A percentile compares a stretch with the other conserved stretches of the same genome.
Evolutionary conservation across 2,888 invertebrate species (phyloP).

Genomic region (Drosophila kambysellisi): DNA sequence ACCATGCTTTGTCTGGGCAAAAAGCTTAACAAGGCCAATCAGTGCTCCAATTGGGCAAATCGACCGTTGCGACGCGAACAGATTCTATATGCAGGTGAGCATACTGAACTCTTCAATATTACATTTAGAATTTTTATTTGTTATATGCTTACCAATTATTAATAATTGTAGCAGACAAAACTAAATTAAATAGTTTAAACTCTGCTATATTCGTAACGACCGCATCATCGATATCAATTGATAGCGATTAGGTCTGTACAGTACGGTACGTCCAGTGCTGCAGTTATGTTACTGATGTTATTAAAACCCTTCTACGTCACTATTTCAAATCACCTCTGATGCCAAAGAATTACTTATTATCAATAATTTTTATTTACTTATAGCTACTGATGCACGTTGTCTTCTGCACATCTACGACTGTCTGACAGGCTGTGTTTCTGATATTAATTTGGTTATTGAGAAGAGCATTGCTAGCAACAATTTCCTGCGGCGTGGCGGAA

Average conservation of each 20-base stretch:
- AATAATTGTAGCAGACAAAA: not conserved
- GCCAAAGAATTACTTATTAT: not conserved
- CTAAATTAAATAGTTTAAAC: not conserved
- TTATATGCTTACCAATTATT: not conserved
- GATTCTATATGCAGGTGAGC: constrained; percentile 90
- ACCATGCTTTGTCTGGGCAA: constrained; percentile 91
- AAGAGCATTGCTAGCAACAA: constrained; percentile 69
- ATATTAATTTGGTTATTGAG: constrained; percentile 81
- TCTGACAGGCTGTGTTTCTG: constrained; percentile 83
- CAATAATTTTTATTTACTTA: constrained; percentile 29
- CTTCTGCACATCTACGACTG: constrained; percentile 92
- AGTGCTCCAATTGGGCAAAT: constrained; percentile 96
- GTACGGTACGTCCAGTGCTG: not conserved
- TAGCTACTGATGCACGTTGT: constrained; percentile 94
- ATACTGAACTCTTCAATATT: not conserved
- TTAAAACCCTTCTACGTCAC: not conserved
- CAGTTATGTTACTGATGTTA: not conserved
- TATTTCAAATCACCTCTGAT: not conserved
- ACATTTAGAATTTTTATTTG: not conserved
- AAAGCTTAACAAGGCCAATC: constrained; percentile 93
- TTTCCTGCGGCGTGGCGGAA: constrained; percentile 60
- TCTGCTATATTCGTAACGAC: not conserved
- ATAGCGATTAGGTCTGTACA: not conserved
- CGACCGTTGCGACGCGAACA: constrained; percentile 92
- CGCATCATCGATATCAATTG: not conserved